phyloP scores from a whole-genome alignment of 2,888 invertebrate genomes.

The Criorhina ranunculi region DNA sequence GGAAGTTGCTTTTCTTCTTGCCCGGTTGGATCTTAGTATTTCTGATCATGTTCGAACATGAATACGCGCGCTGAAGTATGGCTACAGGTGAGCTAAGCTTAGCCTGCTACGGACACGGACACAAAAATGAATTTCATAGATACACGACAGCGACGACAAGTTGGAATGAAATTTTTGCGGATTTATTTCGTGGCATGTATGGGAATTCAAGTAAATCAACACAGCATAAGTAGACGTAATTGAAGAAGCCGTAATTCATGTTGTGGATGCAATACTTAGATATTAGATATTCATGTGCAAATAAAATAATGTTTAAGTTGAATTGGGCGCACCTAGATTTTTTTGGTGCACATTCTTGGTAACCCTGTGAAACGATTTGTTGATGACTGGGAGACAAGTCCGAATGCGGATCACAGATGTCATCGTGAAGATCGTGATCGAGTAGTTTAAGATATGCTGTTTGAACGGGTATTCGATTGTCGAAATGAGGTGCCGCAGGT shows the following conservation, averaged over 20 bases:
- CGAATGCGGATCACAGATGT: conserved; percentile 14
- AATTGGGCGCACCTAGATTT: conserved; percentile 62
- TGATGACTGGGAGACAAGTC: conserved; percentile 15
- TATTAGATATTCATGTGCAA: conserved; percentile 60
- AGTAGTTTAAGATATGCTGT: too few relatives aligned
- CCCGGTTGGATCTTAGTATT: conserved; percentile 69
- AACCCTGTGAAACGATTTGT: conserved; percentile 27
- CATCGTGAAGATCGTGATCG: conserved; percentile 7
- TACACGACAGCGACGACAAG: conserved; percentile 44
- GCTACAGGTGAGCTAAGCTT: conserved; percentile 59
- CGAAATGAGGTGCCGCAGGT: conserved; percentile 14
- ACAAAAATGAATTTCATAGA: conserved; percentile 47
- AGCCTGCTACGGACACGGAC: conserved; percentile 35
- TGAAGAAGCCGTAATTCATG: conserved; percentile 71
- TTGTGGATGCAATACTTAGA: conserved; percentile 65
- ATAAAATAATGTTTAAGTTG: conserved; percentile 18
- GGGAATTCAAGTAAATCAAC: conserved; percentile 45
- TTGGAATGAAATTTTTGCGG: conserved; percentile 68
- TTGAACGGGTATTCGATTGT: background rate
- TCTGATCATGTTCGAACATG: conserved; percentile 73
- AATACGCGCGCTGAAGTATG: conserved; percentile 58
- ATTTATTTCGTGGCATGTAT: conserved; percentile 58
- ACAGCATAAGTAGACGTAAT: conserved; percentile 64
- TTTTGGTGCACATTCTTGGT: conserved; percentile 1
- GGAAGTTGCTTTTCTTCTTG: conserved; percentile 29